Percentiles rank a stretch among this genome's conserved stretches.
Evolutionary conservation across 2,113 vertebrate genomes (phyloP).

Genomic region (Oncorhynchus nerka): DNA sequence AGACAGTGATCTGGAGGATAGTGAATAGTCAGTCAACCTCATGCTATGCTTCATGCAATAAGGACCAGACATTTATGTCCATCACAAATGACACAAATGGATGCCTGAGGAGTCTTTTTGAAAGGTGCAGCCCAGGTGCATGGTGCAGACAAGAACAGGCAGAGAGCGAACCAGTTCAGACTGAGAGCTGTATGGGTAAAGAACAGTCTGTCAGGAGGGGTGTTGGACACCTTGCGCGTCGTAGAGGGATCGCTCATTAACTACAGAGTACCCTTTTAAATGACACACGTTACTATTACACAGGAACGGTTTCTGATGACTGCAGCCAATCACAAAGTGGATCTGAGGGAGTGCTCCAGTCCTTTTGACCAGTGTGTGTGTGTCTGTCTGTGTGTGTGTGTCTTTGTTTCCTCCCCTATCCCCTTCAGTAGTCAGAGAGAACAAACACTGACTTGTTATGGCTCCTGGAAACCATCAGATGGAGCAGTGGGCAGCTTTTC

Average conservation of each 20-base stretch:
- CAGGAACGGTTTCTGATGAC: slow-evolving; percentile 29
- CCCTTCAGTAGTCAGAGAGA: slow-evolving; percentile 21
- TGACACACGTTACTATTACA: slow-evolving; percentile 32
- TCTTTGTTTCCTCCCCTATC: background rate
- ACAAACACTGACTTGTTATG: slow-evolving; percentile 25
- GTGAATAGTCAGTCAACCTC: slow-evolving; percentile 52
- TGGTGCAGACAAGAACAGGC: slow-evolving; percentile 61
- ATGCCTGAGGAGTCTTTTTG: slow-evolving; percentile 57
- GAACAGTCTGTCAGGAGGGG: slow-evolving; percentile 57
- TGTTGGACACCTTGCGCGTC: slow-evolving; percentile 55
- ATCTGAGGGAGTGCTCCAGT: slow-evolving; percentile 16
- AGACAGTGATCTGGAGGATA: slow-evolving; percentile 46
- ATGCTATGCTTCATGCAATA: slow-evolving; percentile 40
- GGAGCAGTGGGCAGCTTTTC: slow-evolving; percentile 30
- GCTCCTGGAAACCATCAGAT: slow-evolving; percentile 9
- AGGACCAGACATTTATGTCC: slow-evolving; percentile 44
- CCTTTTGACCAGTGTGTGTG: slow-evolving; percentile 7
- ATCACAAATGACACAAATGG: slow-evolving; percentile 63
- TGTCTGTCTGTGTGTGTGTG: slow-evolving; percentile 1
- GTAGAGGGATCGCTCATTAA: slow-evolving; percentile 21
- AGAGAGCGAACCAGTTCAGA: background rate
- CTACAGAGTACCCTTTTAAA: slow-evolving; percentile 21
- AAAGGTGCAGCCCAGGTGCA: slow-evolving; percentile 28
- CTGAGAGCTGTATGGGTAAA: slow-evolving; percentile 17
- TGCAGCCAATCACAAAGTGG: slow-evolving; percentile 26